Base-by-base conservation (phyloP, 2,113 vertebrate species). In the Catagonus wagneri region DNA sequence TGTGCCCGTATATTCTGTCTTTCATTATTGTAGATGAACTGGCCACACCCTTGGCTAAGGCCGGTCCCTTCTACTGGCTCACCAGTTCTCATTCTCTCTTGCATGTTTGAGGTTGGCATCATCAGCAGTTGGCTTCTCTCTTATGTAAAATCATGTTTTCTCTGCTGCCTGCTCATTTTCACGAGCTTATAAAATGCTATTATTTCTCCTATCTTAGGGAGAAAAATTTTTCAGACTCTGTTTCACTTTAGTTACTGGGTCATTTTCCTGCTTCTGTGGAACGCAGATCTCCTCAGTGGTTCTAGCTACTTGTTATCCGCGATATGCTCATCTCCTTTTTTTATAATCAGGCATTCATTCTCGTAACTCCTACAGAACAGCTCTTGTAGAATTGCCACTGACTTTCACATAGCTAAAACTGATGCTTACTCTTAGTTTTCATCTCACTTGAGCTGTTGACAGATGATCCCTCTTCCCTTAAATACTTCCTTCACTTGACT, bases 281-380 rank as follows among this genome's bases (percentile, higher is more conserved):
- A 93, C 95, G 44, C 60, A 60, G 5, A 71, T 75, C 23, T 81
- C 95, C 68, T 90, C 39, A 79, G 8, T 91, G 93, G 68, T 79
- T 72, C 13, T 27, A 27, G 9, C n/a, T 75, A 27, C 27, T 93
- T 54, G 54, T 66, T 89, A 89, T 69, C 81, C 80, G 17, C 56
- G 76, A 58, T 93, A 76, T 89, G 56, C 68, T 87, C 81, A 60
- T 83, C 44, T 80, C 54, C 29, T 69, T 8, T 65, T 91, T 91
- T 61, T 86, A 68, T 90, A 91, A 27, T 75, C 52, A 93, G 52
- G 34, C 32, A 5, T 87, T 88, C 34, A 22, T 66, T 88, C 80
- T 95, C 50, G 34, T 3, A 29, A 16, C 39, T 69, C 29, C 61
- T 69, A 7, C 22, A 14, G 36, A 97, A 58, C 7, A 74, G 16